Evolutionary conservation across 2,113 vertebrate species (phyloP).

Genomic region (Sminthopsis crassicaudata): DNA sequence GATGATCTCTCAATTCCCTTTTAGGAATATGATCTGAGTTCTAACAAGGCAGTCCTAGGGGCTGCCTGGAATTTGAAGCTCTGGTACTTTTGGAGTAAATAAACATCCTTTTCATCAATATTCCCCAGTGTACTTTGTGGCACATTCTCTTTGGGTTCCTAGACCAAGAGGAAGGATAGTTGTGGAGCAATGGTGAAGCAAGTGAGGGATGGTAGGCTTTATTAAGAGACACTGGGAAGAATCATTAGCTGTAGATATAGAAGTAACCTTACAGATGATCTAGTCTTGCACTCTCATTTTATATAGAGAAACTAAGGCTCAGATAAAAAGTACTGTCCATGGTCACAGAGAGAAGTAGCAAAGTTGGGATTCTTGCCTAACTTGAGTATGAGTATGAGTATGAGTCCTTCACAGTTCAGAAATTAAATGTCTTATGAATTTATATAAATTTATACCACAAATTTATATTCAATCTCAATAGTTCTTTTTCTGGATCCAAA

Average conservation of each 20-base stretch:
- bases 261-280: background rate
- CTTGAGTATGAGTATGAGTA: background rate
- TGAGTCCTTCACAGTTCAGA: background rate
- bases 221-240: background rate
- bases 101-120: background rate
- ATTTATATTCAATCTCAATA: too few species aligned
- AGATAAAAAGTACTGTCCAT: background rate
- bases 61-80: background rate
- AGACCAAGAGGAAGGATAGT: background rate
- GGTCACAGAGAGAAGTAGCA: background rate
- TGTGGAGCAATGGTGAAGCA: background rate
- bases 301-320: too few species aligned
- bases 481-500: too few species aligned
- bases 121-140: background rate
- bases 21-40: background rate
- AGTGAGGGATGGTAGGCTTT: background rate
- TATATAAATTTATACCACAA: background rate
- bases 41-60: background rate
- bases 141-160: background rate
- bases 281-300: background rate
- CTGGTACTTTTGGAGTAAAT: background rate
- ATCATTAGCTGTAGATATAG: background rate
- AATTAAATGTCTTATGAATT: background rate
- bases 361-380: background rate
- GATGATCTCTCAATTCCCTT: background rate